Conservation (phyloP, 2,113 vertebrate genomes). For the Mesoclemmys tuberculata region DNA sequence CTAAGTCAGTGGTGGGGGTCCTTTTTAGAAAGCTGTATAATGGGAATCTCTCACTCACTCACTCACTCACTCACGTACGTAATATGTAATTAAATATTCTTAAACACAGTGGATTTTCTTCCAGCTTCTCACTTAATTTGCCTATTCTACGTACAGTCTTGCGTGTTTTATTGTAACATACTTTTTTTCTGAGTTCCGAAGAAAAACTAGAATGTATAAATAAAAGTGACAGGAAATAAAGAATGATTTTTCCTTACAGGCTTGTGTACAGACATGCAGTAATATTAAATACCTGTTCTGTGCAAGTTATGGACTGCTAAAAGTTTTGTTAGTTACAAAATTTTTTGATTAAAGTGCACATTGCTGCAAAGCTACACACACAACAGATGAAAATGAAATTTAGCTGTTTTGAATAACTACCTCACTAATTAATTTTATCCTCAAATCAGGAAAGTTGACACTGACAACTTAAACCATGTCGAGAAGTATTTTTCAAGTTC, state of each 20-base stretch:
- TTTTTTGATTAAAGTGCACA: neutral
- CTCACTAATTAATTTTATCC: neutral
- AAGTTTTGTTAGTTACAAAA: neutral
- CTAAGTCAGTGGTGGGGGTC: neutral
- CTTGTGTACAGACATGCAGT: neutral
- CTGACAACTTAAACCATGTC: neutral
- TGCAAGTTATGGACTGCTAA: neutral
- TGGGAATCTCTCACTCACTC: neutral
- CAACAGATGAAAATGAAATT: accelerated
- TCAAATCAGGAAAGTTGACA: neutral
- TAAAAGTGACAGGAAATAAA: neutral
- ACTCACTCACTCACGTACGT: too few relatives aligned
- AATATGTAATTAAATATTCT: too few relatives aligned
- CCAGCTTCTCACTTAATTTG: neutral
- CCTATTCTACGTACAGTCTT: neutral
- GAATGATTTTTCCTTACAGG: neutral
- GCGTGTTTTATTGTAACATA: accelerated
- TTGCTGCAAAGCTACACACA: neutral
- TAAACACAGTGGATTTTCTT: neutral
- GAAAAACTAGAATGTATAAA: neutral
- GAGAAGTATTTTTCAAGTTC: neutral
- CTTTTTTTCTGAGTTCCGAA: neutral
- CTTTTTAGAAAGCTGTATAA: neutral
- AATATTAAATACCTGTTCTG: neutral
- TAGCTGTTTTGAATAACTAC: neutral